A percentile compares a stretch with the other conserved stretches of the same genome.
These are phyloP conservation scores for Microplitis deprimator DNA, from an alignment of 2,888 invertebrate genomes.

Conservation along the genomic window DNA sequence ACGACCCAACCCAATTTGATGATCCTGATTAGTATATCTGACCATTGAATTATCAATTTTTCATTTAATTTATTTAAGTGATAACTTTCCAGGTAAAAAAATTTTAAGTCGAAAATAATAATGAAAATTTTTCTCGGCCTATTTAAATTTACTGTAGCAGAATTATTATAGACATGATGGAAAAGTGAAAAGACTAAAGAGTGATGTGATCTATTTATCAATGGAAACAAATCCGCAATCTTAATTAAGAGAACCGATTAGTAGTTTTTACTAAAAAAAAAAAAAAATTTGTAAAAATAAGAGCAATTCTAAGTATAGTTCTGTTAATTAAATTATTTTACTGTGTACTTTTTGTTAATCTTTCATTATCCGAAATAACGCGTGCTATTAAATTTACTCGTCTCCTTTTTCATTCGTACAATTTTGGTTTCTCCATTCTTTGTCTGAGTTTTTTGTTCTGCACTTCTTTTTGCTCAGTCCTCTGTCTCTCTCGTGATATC, in stretches of 20 bases:
- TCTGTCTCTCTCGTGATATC: slow-evolving; percentile 22
- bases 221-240: neutral
- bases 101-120: no score
- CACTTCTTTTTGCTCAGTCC: neutral
- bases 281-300: no score
- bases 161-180: no score
- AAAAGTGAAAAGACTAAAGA: no score
- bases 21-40: slow-evolving; percentile 2
- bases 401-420: slow-evolving; percentile 10
- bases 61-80: no score
- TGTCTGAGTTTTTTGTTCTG: neutral
- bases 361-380: neutral
- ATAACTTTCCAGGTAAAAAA: no score
- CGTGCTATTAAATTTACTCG: neutral
- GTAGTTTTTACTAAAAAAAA: no score
- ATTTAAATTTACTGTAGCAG: no score
- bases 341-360: neutral
- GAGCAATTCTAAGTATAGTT: neutral
- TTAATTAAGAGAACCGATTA: neutral
- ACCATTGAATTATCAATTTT: neutral
- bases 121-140: no score
- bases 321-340: neutral
- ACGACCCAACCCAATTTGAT: neutral
- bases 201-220: no score
- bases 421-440: slow-evolving; percentile 22